Percentiles rank a stretch among this genome's conserved stretches.
phyloP scores from a whole-genome alignment of 2,113 vertebrate species.

The Tragelaphus scriptus region DNA sequence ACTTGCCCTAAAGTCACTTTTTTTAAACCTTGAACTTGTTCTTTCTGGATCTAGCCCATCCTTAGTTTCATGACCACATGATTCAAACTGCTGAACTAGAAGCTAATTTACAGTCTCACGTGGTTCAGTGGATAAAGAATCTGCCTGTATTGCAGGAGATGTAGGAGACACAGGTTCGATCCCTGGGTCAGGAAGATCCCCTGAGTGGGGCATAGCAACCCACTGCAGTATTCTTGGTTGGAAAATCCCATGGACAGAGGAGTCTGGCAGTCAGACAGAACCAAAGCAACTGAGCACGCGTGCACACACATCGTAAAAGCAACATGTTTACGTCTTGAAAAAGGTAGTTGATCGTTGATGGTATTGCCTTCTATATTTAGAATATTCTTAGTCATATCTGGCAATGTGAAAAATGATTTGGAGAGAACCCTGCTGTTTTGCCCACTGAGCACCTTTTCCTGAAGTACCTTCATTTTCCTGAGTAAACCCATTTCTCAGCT shows the following conservation, averaged over 20 bases:
- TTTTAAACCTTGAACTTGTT: not conserved
- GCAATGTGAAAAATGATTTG: not conserved
- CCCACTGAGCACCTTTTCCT: not conserved
- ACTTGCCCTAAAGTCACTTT: not conserved
- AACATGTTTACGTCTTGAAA: not conserved
- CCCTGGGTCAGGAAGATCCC: not conserved
- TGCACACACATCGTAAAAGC: not conserved
- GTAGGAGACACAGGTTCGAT: not conserved
- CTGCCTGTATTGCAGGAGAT: not conserved
- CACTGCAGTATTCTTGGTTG: not conserved
- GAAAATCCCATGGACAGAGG: not conserved
- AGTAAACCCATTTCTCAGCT: not conserved
- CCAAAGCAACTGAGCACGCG: rapidly evolving
- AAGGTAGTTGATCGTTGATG: not conserved
- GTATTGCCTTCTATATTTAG: not conserved
- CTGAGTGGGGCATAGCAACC: not conserved
- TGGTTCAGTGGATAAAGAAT: not conserved
- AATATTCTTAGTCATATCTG: not conserved
- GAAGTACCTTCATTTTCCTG: not conserved
- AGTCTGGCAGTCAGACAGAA: not conserved
- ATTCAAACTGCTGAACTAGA: not conserved
- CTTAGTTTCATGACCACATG: not conserved
- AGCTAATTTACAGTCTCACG: not conserved
- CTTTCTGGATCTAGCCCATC: not conserved
- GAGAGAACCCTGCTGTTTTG: not conserved